A percentile compares a stretch with the other conserved stretches of the same genome.
Conservation (phyloP, 2,888 invertebrate species). For the Coleophora deauratella region DNA sequence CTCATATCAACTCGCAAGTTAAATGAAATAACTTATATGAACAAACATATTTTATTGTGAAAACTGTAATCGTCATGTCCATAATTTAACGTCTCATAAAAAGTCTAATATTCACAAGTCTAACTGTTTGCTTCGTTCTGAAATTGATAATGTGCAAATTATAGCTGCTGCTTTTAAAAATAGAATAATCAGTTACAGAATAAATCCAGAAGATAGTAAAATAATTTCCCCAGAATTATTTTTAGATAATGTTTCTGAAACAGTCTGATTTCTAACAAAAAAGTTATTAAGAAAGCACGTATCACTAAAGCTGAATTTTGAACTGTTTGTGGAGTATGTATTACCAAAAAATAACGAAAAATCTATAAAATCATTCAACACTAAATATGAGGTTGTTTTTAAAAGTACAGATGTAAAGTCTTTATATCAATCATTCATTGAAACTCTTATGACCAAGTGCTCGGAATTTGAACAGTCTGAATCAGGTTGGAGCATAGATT, state of each 20-base stretch:
- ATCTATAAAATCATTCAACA: neutral
- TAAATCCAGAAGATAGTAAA: neutral
- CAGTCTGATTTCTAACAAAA: too few species aligned
- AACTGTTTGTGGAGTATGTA: neutral
- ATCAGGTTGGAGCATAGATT: conserved; percentile 9
- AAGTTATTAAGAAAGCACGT: neutral
- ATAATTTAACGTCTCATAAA: neutral
- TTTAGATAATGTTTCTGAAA: too few species aligned
- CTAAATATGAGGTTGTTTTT: neutral
- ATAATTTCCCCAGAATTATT: neutral
- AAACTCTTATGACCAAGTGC: neutral
- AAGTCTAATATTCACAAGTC: neutral
- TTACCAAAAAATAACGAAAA: too few species aligned
- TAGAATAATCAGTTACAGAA: neutral
- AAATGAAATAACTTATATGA: too few species aligned
- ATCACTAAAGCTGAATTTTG: neutral
- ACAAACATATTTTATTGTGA: too few species aligned
- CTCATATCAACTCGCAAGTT: too few species aligned
- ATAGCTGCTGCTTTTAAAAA: neutral
- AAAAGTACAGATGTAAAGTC: neutral
- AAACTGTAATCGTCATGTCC: neutral
- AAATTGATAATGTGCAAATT: neutral
- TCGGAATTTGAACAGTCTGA: conserved; percentile 2
- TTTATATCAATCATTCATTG: too few species aligned
- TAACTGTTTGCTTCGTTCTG: neutral